Conservation (phyloP, 2,797 vertebrate genomes). For the Xenopus petersii region DNA sequence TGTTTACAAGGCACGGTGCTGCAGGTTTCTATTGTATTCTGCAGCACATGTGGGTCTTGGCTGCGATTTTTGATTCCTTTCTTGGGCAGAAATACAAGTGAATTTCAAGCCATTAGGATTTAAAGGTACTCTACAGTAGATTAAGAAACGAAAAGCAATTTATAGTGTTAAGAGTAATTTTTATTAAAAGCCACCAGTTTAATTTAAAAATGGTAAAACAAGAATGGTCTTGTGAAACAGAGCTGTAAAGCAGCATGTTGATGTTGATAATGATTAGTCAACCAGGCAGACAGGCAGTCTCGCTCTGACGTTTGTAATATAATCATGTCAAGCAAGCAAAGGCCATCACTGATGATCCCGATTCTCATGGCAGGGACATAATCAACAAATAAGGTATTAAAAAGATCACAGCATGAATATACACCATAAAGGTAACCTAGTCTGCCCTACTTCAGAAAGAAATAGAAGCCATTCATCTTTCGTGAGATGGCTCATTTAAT, state of each 20-base stretch:
- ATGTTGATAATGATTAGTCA: constrained; percentile 39
- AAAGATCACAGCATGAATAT: constrained; percentile 15
- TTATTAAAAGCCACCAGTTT: no score
- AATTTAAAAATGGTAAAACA: not conserved
- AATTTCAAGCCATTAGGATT: no score
- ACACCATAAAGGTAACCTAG: not conserved
- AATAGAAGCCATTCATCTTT: not conserved
- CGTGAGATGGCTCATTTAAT: not conserved
- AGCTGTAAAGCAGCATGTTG: constrained; percentile 13
- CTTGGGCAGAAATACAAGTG: no score
- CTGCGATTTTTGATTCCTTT: no score
- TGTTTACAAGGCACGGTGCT: no score
- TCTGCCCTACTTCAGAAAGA: not conserved
- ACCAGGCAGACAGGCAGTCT: constrained; percentile 34
- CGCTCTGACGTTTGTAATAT: constrained; percentile 38
- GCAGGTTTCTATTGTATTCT: no score
- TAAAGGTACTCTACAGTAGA: no score
- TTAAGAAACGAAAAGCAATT: no score
- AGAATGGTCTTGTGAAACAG: not conserved
- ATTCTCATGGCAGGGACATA: constrained; percentile 25
- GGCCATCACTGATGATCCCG: constrained; percentile 15
- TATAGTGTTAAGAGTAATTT: no score
- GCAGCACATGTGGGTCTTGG: no score
- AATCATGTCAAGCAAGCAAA: constrained; percentile 30
- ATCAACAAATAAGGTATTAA: constrained; percentile 30